Base-by-base conservation (phyloP, 2,888 invertebrate species). In the Maniola hyperantus region DNA sequence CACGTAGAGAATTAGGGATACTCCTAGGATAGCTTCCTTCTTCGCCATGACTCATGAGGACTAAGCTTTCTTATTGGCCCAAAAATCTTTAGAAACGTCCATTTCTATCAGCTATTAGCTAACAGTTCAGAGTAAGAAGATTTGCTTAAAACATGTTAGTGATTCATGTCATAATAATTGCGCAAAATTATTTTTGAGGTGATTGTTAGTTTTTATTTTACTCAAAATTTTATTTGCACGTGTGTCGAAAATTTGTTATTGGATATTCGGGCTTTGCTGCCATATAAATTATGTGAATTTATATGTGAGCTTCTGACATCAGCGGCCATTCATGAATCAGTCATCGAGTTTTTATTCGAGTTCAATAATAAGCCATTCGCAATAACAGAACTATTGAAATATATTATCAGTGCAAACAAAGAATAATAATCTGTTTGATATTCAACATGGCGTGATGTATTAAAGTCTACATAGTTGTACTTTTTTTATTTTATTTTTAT, bases 281-380 rank as follows among this genome's bases (percentile, higher is more conserved):
- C 10, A 39, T 57, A 39, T 42, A 57, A 57, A 20, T 57, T 57
- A 57, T 57, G 55, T 39, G 42, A 42, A 42, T 57, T 42, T 57
- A 57, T 57, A 20, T 57, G 57, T 42, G 42, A 7, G 20, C 20
- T 13, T 39, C 42, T 20, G 57, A 55, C 18, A 57, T 57, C 42
- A 7, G 42, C 20, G 18, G 39, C 57, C 20, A 13, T 59, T 59
- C 34, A 15, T 59, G 59, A 59, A 59, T 46, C 46, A 46, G 59
- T 59, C 46, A 59, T 59, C 46, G 33, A 59, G 44, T 48, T 33
- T 59, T 34, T 33, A 18, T 48, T 48, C 8, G 18, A 8, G 18
- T 48, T 48, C 48, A 48, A 48, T 46, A 46, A 46, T 48, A 48
- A 48, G n/a, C 44, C 44, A 44, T 18, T 7, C 48, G 48, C 48